Evolutionary conservation across 2,113 vertebrate genomes (phyloP).

Genomic region (Phodopus roborovskii): DNA sequence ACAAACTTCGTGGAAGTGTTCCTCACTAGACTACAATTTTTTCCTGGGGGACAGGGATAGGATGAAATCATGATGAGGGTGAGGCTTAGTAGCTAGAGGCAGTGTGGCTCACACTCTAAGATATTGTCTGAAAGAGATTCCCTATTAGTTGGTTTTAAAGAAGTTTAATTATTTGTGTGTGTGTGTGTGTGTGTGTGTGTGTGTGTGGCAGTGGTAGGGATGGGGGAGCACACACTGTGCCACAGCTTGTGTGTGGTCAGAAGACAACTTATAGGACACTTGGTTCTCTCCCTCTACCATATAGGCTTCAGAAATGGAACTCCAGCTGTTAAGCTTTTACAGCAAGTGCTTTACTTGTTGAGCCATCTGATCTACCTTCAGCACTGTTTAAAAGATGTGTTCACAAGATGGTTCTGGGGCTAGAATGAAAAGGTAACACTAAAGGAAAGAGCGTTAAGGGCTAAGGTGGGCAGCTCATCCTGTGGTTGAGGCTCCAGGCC

Average conservation of each 20-base stretch:
- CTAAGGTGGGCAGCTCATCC: neutral
- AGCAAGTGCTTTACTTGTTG: neutral
- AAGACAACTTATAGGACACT: neutral
- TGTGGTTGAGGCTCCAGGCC: neutral
- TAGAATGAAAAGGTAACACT: neutral
- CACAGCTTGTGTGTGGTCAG: neutral
- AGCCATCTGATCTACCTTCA: neutral
- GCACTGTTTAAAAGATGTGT: neutral
- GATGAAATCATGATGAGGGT: neutral
- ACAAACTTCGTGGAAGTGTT: neutral
- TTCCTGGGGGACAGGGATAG: neutral
- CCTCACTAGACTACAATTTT: neutral
- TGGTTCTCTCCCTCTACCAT: neutral
- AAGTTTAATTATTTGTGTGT: neutral
- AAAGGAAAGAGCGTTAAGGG: neutral
- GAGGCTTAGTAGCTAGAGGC: neutral
- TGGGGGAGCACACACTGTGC: neutral
- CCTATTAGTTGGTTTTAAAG: conserved; percentile 23
- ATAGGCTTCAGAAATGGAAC: neutral
- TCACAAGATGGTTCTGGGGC: neutral
- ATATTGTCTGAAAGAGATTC: neutral
- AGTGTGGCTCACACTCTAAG: neutral
- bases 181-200: neutral
- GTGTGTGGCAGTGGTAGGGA: neutral
- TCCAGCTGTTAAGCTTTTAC: neutral